Conservation (phyloP, 1,140 invertebrate genomes). For the Trachelipus rathkii region DNA sequence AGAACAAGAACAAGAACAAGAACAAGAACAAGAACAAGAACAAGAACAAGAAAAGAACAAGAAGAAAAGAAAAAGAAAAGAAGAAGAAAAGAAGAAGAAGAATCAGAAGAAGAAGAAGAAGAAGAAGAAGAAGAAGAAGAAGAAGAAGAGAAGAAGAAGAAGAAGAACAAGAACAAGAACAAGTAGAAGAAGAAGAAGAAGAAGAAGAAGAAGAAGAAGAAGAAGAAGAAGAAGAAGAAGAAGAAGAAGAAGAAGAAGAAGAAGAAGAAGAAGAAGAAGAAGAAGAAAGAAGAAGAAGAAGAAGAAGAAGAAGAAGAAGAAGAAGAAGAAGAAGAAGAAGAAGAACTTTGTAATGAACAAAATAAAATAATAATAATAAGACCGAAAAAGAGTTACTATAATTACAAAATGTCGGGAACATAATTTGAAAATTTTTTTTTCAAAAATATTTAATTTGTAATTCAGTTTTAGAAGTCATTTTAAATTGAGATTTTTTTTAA, state of each 20-base stretch:
- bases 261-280: conserved; percentile 9
- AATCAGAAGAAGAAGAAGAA: no score
- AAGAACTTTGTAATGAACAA: no score
- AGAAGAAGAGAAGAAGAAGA: no score
- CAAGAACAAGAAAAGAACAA: no score
- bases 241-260: background rate
- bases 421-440: no score
- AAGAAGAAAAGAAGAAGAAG: no score
- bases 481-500: no score
- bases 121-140: conserved; percentile 4
- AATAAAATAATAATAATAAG: no score
- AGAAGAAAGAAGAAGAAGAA: background rate
- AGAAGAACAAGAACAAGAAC: background rate
- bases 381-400: no score
- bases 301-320: background rate
- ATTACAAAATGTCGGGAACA: no score
- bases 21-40: background rate
- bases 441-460: no score
- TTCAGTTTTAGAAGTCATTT: no score
- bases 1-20: background rate
- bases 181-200: background rate
- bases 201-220: background rate
- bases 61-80: conserved; percentile 9
- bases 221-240: conserved; percentile 8
- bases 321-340: background rate